Conservation (phyloP, 2,797 vertebrate species). For the Emys orbicularis region DNA sequence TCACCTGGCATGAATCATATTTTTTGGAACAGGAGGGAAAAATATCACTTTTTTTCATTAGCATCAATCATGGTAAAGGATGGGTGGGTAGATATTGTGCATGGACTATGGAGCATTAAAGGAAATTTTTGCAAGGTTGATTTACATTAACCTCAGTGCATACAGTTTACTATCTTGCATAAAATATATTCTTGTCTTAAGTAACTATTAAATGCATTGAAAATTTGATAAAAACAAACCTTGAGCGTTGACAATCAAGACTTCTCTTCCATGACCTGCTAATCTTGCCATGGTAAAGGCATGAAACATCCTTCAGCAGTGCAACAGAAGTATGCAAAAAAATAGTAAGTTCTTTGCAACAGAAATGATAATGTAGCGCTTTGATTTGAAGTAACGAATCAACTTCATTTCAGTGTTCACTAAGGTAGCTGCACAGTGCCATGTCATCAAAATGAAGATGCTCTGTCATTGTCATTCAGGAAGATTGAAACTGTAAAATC, state of each 20-base stretch:
- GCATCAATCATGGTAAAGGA: not conserved
- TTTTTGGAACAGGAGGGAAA: not conserved
- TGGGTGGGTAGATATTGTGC: not conserved
- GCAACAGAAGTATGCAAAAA: not conserved
- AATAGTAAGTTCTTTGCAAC: not conserved
- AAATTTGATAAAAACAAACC: constrained; percentile 57
- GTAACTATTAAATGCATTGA: not conserved
- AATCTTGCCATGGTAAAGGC: not conserved
- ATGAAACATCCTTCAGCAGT: constrained; percentile 5
- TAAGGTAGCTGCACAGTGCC: not conserved
- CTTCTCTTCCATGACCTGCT: not conserved
- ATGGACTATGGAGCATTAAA: not conserved
- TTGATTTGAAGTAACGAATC: not conserved
- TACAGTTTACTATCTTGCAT: not conserved
- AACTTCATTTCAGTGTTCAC: not conserved
- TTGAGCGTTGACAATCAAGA: not conserved
- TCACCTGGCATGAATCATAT: not conserved
- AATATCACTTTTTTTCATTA: not conserved
- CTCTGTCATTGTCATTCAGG: not conserved
- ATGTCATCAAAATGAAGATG: not conserved
- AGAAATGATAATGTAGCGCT: not conserved
- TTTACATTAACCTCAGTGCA: not conserved
- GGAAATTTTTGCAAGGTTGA: not conserved
- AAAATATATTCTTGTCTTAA: not conserved
- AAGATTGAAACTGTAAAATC: constrained; percentile 42